A percentile compares a stretch with the other conserved stretches of the same genome.
Evolutionary conservation across 2,797 vertebrate species (phyloP).

Genomic region (Lagorchestes hirsutus): DNA sequence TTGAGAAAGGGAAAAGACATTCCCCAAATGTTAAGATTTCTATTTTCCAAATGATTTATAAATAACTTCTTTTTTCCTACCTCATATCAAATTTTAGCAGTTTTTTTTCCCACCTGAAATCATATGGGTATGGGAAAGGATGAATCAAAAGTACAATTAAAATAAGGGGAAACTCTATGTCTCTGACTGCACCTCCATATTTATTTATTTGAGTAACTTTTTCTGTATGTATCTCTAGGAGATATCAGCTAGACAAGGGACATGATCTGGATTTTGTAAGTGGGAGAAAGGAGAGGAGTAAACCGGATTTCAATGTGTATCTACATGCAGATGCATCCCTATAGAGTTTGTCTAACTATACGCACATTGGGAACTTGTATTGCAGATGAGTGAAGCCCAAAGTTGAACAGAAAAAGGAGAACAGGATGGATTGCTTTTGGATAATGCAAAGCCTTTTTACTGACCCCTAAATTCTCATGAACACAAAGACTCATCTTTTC

Average conservation of each 20-base stretch:
- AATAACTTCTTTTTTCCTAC: not conserved
- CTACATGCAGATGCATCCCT: not conserved
- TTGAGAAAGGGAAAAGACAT: not conserved
- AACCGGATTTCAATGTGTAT: not conserved
- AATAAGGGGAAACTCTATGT: not conserved
- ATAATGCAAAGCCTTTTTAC: not conserved
- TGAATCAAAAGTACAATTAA: not conserved
- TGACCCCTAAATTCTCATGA: not conserved
- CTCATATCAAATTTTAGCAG: not conserved
- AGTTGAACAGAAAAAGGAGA: not conserved
- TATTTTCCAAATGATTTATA: not conserved
- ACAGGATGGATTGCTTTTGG: not conserved
- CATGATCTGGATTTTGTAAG: not conserved
- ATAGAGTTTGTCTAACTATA: not conserved
- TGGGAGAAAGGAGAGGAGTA: not conserved
- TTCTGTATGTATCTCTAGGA: not conserved
- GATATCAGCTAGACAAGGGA: not conserved
- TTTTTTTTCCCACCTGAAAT: not conserved
- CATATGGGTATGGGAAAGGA: not conserved
- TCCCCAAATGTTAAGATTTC: not conserved
- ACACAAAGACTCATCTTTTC: not conserved
- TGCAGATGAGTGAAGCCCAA: not conserved
- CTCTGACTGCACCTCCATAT: not conserved
- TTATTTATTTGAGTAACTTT: not conserved
- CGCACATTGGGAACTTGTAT: not conserved